A percentile compares a stretch with the other conserved stretches of the same genome.
These are phyloP conservation scores for Cheirogaleus medius DNA, from an alignment of 2,113 vertebrate genomes.

Conservation along the genomic window DNA sequence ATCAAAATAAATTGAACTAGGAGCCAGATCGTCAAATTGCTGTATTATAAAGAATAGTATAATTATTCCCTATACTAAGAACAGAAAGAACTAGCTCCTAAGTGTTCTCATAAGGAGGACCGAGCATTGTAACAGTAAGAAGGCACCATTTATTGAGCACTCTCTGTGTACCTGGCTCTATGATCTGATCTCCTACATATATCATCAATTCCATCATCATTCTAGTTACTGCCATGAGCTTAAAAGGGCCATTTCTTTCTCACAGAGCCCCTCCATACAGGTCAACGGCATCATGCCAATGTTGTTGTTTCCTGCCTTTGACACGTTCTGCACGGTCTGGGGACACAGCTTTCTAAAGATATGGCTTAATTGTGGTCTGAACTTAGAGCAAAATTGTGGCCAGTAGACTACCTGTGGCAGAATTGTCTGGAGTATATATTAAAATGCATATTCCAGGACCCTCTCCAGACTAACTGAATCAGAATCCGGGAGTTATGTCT, in stretches of 20 bases:
- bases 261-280: background rate
- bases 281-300: background rate
- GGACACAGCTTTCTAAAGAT: background rate
- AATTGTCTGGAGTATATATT: background rate
- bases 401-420: background rate
- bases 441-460: background rate
- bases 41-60: background rate
- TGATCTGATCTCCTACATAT: background rate
- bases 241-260: background rate
- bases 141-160: background rate
- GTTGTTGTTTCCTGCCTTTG: background rate
- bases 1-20: conserved; percentile 36
- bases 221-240: background rate
- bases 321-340: background rate
- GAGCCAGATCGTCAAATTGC: background rate
- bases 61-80: conserved; percentile 11
- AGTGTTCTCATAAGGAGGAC: background rate
- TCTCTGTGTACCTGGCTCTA: background rate
- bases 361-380: background rate
- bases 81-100: background rate
- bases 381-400: background rate
- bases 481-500: background rate
- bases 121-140: background rate
- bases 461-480: background rate
- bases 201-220: background rate